phyloP scores from a whole-genome alignment of 2,113 vertebrate species.

The Eclectus roratus region DNA sequence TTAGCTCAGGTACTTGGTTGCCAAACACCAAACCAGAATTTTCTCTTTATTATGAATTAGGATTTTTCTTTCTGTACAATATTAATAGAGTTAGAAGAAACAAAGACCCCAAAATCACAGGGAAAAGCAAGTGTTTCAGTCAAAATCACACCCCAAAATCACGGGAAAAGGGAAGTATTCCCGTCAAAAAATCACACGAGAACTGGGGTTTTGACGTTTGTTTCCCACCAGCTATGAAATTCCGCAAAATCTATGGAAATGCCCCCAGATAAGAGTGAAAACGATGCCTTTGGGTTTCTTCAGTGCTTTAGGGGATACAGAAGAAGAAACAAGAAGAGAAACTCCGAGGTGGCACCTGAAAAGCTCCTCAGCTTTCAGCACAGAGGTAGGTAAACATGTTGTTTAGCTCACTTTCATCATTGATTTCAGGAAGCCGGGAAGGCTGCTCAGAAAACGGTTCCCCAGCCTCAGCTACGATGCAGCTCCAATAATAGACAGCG shows the following conservation, averaged over 20 bases:
- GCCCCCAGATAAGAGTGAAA: accelerated
- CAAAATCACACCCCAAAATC: too few relatives aligned
- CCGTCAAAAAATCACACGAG: not conserved
- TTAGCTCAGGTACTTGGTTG: not conserved
- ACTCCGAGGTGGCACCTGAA: not conserved
- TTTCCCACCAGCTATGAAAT: not conserved
- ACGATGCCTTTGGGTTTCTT: accelerated
- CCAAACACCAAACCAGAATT: not conserved
- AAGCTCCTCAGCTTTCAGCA: not conserved
- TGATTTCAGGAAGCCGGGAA: not conserved
- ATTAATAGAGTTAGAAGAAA: not conserved
- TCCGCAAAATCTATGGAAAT: not conserved
- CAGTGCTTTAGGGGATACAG: not conserved
- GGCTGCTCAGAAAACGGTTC: constrained; percentile 19
- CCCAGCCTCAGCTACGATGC: not conserved
- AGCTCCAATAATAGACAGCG: not conserved
- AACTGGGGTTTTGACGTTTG: not conserved
- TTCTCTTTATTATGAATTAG: not conserved
- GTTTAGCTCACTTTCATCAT: not conserved
- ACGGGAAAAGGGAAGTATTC: not conserved
- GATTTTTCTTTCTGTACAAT: not conserved
- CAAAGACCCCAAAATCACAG: not conserved
- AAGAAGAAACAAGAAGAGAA: not conserved
- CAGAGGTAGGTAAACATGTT: not conserved
- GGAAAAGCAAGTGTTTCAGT: not conserved